phyloP scores from a whole-genome alignment of 2,888 invertebrate species.

The Drosophila subquinaria region DNA sequence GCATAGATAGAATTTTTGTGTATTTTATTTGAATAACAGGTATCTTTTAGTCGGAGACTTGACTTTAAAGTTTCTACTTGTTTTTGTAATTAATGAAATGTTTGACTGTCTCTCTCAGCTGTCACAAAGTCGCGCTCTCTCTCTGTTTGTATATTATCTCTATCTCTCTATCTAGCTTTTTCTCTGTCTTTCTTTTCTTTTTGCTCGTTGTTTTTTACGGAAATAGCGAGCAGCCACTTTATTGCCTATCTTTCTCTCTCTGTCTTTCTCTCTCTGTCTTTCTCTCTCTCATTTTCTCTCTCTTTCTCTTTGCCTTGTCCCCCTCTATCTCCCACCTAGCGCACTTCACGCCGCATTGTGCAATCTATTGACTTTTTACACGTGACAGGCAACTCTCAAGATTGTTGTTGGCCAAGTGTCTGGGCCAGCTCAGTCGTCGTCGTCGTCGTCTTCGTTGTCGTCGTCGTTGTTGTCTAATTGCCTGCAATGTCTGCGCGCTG shows the following conservation, averaged over 20 bases:
- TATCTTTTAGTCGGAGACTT: neutral
- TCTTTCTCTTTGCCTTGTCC: neutral
- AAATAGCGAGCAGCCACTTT: conserved; percentile 76
- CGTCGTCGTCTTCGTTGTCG: conserved; percentile 26
- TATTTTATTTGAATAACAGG: neutral
- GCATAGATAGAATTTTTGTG: neutral
- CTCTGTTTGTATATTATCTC: neutral
- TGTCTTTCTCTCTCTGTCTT: neutral
- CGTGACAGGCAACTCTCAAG: conserved; percentile 72
- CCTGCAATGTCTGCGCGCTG: conserved; percentile 9
- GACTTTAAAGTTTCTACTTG: neutral
- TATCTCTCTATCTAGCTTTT: neutral
- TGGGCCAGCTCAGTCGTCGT: conserved; percentile 26
- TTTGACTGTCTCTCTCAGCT: conserved; percentile 39
- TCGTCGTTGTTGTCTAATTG: conserved; percentile 30
- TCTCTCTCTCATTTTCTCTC: neutral
- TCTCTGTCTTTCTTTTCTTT: conserved; percentile 16
- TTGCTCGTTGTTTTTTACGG: conserved; percentile 56
- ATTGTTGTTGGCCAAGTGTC: conserved; percentile 37
- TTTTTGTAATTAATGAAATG: conserved; percentile 62
- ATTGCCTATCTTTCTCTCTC: conserved; percentile 28
- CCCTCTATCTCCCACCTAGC: conserved; percentile 6
- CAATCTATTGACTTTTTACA: conserved; percentile 79
- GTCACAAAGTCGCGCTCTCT: neutral
- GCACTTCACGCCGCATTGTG: conserved; percentile 73